Evolutionary conservation across 2,888 invertebrate species (phyloP), one percentile per base, ranked within the genome.

Genomic region (Anoncus sp.): DNA sequence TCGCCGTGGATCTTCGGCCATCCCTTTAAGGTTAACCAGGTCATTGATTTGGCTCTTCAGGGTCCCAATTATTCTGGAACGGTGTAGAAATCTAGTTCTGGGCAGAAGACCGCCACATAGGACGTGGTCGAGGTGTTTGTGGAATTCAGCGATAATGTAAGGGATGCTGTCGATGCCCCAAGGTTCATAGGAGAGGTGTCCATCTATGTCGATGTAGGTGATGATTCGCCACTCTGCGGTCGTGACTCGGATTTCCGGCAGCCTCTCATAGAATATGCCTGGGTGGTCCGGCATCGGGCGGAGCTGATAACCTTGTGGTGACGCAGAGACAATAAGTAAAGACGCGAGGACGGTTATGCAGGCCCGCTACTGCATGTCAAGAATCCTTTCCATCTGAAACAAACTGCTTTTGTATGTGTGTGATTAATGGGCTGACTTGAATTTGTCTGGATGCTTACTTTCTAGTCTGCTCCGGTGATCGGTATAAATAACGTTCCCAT

Each of bases 381-480:
- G n/a, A n/a, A n/a, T n/a, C n/a, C n/a, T n/a, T n/a, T n/a, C n/a
- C n/a, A n/a, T n/a, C n/a, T n/a, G n/a, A n/a, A n/a, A n/a, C n/a
- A n/a, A n/a, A n/a, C n/a, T n/a, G n/a, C n/a, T n/a, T n/a, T n/a
- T n/a, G n/a, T n/a, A n/a, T n/a, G n/a, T n/a, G n/a, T n/a, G 31
- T 31, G 4, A 31, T 31, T 31, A 31, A 31, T 31, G 7, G 16
- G 27, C 16, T 14, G 6, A 53, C 5, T 53, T 31, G 4, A n/a
- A 7, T 16, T 53, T n/a, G 6, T 53, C 22, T 12, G 53, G 53
- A 27, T 27, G 27, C 27, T 53, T n/a, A 9, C 31, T 57, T 38
- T 57, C 57, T 1, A n/a, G 38, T 38, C 38, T 57, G 38, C 38
- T 18, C 20, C 40, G 57, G 31, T 7, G 6, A n/a, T 57, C 38